Evolutionary conservation across 1,140 invertebrate genomes (phyloP), one percentile per base, ranked within the genome.

Genomic region (Nebria ingens): DNA sequence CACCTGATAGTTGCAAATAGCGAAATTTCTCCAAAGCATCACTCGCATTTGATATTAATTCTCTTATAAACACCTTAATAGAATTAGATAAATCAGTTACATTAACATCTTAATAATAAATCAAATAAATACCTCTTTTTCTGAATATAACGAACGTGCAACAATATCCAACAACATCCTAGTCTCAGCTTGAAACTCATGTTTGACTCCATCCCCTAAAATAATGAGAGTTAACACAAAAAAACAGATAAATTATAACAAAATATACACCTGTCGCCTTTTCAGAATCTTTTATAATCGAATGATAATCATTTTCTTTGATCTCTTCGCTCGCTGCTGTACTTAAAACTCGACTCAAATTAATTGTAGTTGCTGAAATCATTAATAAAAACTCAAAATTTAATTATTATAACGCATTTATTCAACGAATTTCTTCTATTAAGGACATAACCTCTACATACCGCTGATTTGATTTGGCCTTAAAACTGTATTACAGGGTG

Each of bases 101-200:
- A 58, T 51, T 21, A 21, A 11, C 4, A 15, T 9, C 11, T 20
- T 51, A 21, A 17, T 21, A 11, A 20, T 21, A 51, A 21, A 55
- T 20, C 17, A 54, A 9, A 54, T 54, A 15, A 11, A 69, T 73
- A 93, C 91, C 76, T 98, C 95, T 74, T 97, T 96, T 64, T 98
- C 94, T 0, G 94, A 97, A 76, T 98, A 98, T 11, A 98, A 74
- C 1, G 93, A 97, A 66, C 91, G 89, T 1, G 96, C 95, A 9
- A 98, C 95, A 73, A 98, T 98, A 69, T 98, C 93, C 20, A 98
- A 71, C 11, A 98, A 70, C 86, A 96, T 95, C 60, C 86, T 78
- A 0, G 94, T 98, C 76, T 98, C 95, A 0, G 96, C 95, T 70
- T 97, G 91, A 70, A 98, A 98, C 71, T 97, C 87, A 73, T 85